Base-by-base conservation (phyloP, 2,888 invertebrate species). In the Lypha dubia region DNA sequence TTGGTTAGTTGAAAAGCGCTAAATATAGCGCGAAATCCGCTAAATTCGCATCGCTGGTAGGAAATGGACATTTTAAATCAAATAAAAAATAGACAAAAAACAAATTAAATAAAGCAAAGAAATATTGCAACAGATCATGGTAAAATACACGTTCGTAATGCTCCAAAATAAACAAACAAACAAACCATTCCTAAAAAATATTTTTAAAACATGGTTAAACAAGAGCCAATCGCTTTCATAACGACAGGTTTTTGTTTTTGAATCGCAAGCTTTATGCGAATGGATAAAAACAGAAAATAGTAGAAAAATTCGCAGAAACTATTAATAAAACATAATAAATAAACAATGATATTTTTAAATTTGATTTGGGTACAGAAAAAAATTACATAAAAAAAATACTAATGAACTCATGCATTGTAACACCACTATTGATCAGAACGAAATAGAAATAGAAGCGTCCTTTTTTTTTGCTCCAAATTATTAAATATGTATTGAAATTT, bases 51-150 rank as follows among this genome's bases (percentile, higher is more conserved):
- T n/a, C n/a, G n/a, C n/a, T n/a, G n/a, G n/a, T n/a, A n/a, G n/a
- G n/a, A n/a, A 83, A 53, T 53, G 49, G 49, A 44, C 41, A 76
- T 60, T 75, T 17, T 22, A 63, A 60, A 15, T 49, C 13, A 9
- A 49, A 44, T 20, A 49, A 41, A n/a, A 38, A 15, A 58, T n/a
- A 9, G 38, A 44, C 15, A 49, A 41, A n/a, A 38, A 51, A 62
- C 35, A 35, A 60, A 65, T n/a, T 5, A 51, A 49, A 4, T 35
- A 63, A 60, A 60, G 44, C 13, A 58, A 79, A 67, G 38, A 46
- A 35, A 53, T 80, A 77, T 81, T 81, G 84, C 84, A 79, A 84
- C 74, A 81, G 81, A 84, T 84, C 81, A 76, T 74, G 49, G 70
- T 28, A 75, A 84, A 81, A n/a, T n/a, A n/a, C n/a, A n/a, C n/a